phyloP scores from a whole-genome alignment of 2,113 vertebrate genomes.

The Clarias magur region DNA sequence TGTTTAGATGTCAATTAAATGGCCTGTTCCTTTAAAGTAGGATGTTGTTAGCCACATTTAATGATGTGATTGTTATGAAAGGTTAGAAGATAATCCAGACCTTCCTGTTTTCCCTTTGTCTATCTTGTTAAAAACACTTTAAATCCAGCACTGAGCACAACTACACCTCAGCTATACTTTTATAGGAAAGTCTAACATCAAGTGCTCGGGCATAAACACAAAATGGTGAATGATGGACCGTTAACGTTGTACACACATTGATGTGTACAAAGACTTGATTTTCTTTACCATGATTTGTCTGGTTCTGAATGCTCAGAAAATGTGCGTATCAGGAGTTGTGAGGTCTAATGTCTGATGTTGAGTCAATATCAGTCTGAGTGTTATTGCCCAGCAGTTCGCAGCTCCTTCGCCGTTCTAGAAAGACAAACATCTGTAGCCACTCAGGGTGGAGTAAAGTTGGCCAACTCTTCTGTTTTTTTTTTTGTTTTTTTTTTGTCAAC shows the following conservation, averaged over 20 bases:
- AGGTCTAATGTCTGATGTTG: not conserved
- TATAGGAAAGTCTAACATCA: not conserved
- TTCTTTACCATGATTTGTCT: not conserved
- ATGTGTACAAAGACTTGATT: not conserved
- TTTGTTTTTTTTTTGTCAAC: not conserved
- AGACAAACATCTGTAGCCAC: conserved; percentile 35
- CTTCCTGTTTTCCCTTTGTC: not conserved
- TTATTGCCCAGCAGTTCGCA: not conserved
- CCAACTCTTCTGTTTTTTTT: conserved; percentile 3
- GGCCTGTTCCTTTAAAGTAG: not conserved
- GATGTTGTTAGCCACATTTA: not conserved
- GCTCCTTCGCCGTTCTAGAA: not conserved
- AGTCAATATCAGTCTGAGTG: not conserved
- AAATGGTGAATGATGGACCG: too few species aligned
- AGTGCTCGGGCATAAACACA: not conserved
- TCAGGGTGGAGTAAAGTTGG: conserved; percentile 39
- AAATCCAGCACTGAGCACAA: not conserved
- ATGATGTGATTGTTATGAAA: not conserved
- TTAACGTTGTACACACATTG: not conserved
- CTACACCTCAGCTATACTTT: not conserved
- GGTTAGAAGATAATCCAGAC: not conserved
- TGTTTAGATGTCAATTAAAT: not conserved
- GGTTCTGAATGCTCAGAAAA: not conserved
- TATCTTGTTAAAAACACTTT: not conserved
- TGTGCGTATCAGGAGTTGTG: not conserved